Evolutionary conservation across 2,888 invertebrate genomes (phyloP).

Genomic region (Luperina testacea): DNA sequence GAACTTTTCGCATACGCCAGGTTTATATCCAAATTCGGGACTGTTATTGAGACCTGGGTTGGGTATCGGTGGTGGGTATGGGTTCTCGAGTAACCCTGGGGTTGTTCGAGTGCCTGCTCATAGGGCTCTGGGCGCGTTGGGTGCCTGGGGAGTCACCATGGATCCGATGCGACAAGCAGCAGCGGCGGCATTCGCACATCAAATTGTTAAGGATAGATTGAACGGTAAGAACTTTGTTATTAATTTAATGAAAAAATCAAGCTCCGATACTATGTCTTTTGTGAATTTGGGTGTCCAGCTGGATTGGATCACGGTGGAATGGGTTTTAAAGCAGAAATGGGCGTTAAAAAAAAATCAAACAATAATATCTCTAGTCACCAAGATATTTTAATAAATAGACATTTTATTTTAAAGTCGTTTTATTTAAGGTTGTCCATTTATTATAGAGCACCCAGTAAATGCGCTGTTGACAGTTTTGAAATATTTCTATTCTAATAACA

Average conservation of each 20-base stretch:
- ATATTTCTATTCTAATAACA: not conserved
- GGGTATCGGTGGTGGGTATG: constrained; percentile 88
- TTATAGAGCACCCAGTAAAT: not conserved
- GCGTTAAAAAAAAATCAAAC: not conserved
- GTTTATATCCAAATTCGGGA: constrained; percentile 84
- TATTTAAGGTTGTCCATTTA: not conserved
- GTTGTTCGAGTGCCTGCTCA: constrained; percentile 96
- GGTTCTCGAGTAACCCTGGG: constrained; percentile 92
- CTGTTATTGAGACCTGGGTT: constrained; percentile 84
- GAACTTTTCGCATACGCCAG: constrained; percentile 85
- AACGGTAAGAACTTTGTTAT: constrained; percentile 91
- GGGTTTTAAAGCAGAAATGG: not conserved
- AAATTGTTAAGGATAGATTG: constrained; percentile 95
- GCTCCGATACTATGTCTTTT: not conserved
- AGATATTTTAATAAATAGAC: not conserved
- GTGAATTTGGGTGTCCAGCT: not conserved
- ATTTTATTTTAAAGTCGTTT: not conserved
- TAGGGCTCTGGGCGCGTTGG: constrained; percentile 89
- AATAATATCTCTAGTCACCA: not conserved
- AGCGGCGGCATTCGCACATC: constrained; percentile 94
- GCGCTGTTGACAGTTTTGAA: not conserved
- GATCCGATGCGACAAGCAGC: constrained; percentile 92
- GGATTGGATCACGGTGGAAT: not conserved
- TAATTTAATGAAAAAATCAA: not conserved
- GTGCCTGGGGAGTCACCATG: constrained; percentile 91